phyloP scores from a whole-genome alignment of 2,888 invertebrate genomes.

The Hoplodrina blanda region DNA sequence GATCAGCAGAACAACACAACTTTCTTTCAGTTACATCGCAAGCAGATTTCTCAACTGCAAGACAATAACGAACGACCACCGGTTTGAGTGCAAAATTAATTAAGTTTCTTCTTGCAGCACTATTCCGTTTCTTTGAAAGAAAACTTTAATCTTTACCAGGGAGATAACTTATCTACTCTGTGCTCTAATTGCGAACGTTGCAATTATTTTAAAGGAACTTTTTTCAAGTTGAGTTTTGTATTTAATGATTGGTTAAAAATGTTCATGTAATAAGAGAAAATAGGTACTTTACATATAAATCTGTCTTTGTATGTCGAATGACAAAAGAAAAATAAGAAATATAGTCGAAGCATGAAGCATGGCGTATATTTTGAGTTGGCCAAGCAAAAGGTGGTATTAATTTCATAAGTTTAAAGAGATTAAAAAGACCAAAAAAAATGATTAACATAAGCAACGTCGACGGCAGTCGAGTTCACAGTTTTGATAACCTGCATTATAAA shows the following conservation, averaged over 20 bases:
- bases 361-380: no score
- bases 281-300: no score
- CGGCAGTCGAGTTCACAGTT: no score
- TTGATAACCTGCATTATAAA: no score
- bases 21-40: conserved; percentile 46
- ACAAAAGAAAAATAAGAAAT: no score
- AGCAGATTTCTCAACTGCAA: conserved; percentile 46
- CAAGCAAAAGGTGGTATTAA: no score
- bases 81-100: conserved; percentile 60
- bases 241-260: neutral
- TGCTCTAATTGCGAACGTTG: conserved; percentile 48
- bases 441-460: no score
- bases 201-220: conserved; percentile 17
- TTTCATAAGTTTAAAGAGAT: no score
- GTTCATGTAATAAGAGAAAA: neutral
- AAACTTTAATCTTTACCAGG: conserved; percentile 56
- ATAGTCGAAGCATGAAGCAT: no score
- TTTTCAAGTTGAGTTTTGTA: neutral
- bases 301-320: no score
- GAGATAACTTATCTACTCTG: conserved; percentile 49
- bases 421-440: no score
- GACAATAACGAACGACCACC: conserved; percentile 58
- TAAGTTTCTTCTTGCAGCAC: conserved; percentile 52
- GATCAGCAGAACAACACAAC: conserved; percentile 34
- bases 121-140: conserved; percentile 46